Conservation (phyloP, 2,797 vertebrate genomes). For the Mormyrus hasselquistii region DNA sequence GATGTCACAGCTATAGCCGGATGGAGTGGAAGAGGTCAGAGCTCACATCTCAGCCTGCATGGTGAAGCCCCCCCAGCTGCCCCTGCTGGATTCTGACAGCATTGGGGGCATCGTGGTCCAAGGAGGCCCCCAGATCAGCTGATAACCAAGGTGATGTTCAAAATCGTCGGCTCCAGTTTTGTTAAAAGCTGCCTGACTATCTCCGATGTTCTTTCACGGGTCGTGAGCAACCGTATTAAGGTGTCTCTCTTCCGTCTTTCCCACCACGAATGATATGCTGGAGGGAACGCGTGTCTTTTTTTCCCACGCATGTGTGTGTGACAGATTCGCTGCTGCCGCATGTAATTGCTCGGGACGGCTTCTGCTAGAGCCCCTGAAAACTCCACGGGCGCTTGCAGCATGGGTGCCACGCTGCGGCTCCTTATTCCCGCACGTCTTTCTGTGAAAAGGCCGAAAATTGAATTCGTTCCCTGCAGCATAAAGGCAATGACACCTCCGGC, state of each 20-base stretch:
- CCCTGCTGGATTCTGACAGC: not conserved
- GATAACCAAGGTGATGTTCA: not conserved
- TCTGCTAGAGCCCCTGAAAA: not conserved
- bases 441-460: not conserved
- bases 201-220: not conserved
- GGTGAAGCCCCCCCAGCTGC: not conserved
- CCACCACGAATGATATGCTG: not conserved
- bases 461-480: not conserved
- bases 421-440: not conserved
- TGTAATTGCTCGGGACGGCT: not conserved
- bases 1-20: not conserved
- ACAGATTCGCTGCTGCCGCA: not conserved
- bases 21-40: slow-evolving; percentile 10
- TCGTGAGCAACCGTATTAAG: not conserved
- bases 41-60: not conserved
- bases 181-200: not conserved
- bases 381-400: not conserved
- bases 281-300: not conserved
- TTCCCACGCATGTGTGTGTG: not conserved
- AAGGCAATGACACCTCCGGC: not conserved
- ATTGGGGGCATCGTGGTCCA: not conserved
- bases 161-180: not conserved
- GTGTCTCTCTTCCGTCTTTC: not conserved
- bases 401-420: not conserved
- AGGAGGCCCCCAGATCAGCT: not conserved